Base-by-base conservation (phyloP, 2,888 invertebrate genomes). In the Glaucopsyche alexis region DNA sequence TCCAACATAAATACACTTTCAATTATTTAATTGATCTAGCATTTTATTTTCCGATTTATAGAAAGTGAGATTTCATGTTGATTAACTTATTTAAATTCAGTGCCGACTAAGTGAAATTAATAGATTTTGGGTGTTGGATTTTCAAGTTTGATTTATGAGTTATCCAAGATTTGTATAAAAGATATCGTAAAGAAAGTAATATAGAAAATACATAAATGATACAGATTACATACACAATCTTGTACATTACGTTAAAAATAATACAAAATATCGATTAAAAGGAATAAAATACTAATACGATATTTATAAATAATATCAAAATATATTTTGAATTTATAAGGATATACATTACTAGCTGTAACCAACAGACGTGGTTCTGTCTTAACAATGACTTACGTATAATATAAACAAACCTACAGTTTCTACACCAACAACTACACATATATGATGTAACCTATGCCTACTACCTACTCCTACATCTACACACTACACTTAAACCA, bases 51-150 rank as follows among this genome's bases (percentile, higher is more conserved):
- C 29, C 49, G 7, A 45, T 47, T 67, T 45, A 29, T 49, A 29
- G 69, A 69, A 69, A 69, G 69, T 69, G 29, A 14, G 29, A 47
- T 69, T 66, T 66, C 42, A n/a, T n/a, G n/a, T 69, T 69, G 69
- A 69, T 69, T 69, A 29, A 47, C 49, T 69, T 69, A 69, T 49
- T 69, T 29, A 69, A 69, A 49, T 69, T 49, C 49, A 14, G 42
- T 29, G 14, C 6, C 29, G 29, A 29, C n/a, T 47, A 14, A 2
- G 45, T 49, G 16, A 47, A 45, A 45, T 38, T 69, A 47, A 49
- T 45, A 19, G 3, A 45, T 47, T 45, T 67, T 7, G 6, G 29
- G 42, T 19, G 45, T 45, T 67, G 67, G 29, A 19, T 38, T 14
- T 60, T 29, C 29, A 29, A 49, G 49, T 19, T 47, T 29, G 69